These are phyloP conservation scores for Melanotaenia parkinsoni DNA, from an alignment of 2,797 vertebrate genomes.

Conservation along the genomic window DNA sequence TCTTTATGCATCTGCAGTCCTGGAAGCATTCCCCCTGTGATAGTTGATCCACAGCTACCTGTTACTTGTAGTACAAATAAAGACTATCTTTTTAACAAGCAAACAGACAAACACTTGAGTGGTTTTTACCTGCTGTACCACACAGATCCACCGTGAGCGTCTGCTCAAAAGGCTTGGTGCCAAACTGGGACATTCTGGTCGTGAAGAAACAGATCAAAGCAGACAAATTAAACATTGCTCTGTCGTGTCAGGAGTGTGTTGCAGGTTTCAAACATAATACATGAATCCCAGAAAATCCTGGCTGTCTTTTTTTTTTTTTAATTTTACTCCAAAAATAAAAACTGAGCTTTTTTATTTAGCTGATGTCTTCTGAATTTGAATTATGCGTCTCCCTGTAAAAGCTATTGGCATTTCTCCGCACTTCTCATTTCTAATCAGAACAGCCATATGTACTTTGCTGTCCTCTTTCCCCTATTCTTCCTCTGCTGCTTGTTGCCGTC, in stretches of 20 bases:
- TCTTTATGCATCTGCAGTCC: background rate
- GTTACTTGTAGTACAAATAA: background rate
- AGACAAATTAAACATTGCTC: slow-evolving; percentile 28
- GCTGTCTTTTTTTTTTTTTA: background rate
- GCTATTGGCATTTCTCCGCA: slow-evolving; percentile 36
- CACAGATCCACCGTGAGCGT: slow-evolving; percentile 93
- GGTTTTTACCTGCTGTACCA: slow-evolving; percentile 94
- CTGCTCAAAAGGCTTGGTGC: slow-evolving; percentile 92
- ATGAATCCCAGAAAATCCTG: slow-evolving; percentile 20
- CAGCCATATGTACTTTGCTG: slow-evolving; percentile 58
- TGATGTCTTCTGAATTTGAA: slow-evolving; percentile 58
- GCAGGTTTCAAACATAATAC: slow-evolving; percentile 34
- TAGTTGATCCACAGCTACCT: background rate
- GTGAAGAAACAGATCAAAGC: slow-evolving; percentile 25
- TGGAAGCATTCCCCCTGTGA: background rate
- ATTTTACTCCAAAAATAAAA: slow-evolving; percentile 15
- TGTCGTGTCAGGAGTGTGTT: slow-evolving; percentile 25
- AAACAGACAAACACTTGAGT: slow-evolving; percentile 5
- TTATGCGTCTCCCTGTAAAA: slow-evolving; percentile 37
- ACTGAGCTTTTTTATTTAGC: slow-evolving; percentile 26
- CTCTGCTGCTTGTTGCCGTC: slow-evolving; percentile 60
- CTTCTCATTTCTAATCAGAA: slow-evolving; percentile 69
- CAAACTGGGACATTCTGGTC: slow-evolving; percentile 86
- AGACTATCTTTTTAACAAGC: slow-evolving; percentile 4
- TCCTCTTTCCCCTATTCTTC: slow-evolving; percentile 54